Base-by-base conservation (phyloP, 2,797 vertebrate genomes). In the Halcyon smyrnensis region DNA sequence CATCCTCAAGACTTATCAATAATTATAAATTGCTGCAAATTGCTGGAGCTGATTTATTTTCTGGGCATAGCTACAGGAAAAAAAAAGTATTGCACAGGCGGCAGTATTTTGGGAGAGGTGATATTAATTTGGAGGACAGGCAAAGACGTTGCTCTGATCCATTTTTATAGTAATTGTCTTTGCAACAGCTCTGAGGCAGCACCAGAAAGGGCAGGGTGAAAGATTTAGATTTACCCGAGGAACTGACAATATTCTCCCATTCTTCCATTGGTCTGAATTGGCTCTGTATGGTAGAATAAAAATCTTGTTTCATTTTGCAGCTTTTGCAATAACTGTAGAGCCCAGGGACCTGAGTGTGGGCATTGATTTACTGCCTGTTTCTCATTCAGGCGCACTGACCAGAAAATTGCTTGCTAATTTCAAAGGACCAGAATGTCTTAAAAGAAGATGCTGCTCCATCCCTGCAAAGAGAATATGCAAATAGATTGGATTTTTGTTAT, bases 321-420 rank as follows among this genome's bases (percentile, higher is more conserved):
- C 74, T 89, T 84, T 87, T 91, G 74, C 91, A 89, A 41, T 87
- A 75, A 68, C n/a, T 21, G 45, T 62, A 37, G n/a, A 84, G 73
- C 45, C 4, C 6, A 43, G 74, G 53, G 57, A 53, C 65, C 41
- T 20, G 59, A 87, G 20, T 8, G 34, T 39, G 79, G 39, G 25
- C 45, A 73, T 89, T 6, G 50, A 91, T 95, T 93, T 95, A 86
- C 73, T 89, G 65, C 53, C 65, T 51, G 46, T 74, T 87, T 84
- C 62, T n/a, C 18, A 0, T 79, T 84, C 81, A 69, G 62, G 25
- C 2, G 2, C 25, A 15, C 70, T 64, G 74, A 81, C 32, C 69
- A 89, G 62, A 50, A 93, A 84, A 93, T 84, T 71, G 65, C 67
- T 92, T 95, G 57, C 62, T 82, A 75, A 81, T 92, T 87, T 93